Percentiles rank a stretch among this genome's conserved stretches.
phyloP scores from a whole-genome alignment of 2,797 vertebrate species.

The Menidia menidia region DNA sequence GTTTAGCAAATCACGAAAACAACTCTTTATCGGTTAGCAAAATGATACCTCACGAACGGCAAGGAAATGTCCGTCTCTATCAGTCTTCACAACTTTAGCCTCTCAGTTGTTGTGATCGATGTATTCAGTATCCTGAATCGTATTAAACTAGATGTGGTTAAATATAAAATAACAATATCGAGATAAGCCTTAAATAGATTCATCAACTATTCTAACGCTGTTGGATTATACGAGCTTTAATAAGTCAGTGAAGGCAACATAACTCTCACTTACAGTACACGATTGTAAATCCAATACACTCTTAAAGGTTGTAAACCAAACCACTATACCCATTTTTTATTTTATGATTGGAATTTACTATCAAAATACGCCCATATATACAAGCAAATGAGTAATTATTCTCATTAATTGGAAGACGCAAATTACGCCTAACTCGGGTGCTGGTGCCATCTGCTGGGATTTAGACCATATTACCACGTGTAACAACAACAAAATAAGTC shows the following conservation, averaged over 20 bases:
- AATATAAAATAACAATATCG: neutral
- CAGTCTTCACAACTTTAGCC: neutral
- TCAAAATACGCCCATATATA: neutral
- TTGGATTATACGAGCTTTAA: neutral
- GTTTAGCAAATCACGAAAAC: neutral
- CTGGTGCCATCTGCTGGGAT: conserved; percentile 50
- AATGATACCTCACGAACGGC: too few species aligned
- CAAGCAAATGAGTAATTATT: neutral
- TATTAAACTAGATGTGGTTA: neutral
- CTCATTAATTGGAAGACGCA: neutral
- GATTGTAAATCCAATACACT: neutral
- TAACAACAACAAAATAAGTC: too few species aligned
- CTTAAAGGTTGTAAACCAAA: neutral
- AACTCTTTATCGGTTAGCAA: too few species aligned
- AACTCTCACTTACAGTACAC: neutral
- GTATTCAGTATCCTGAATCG: neutral
- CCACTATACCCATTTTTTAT: neutral
- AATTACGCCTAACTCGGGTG: conserved; percentile 9
- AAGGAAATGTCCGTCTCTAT: neutral
- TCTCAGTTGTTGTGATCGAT: neutral
- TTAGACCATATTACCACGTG: conserved; percentile 4
- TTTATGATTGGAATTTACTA: neutral
- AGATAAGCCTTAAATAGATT: too few species aligned
- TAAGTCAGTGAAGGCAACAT: conserved; percentile 38
- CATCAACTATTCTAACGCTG: neutral